A percentile compares a stretch with the other conserved stretches of the same genome.
Evolutionary conservation across 2,113 vertebrate species (phyloP).

Genomic region (Charadrius vociferus): DNA sequence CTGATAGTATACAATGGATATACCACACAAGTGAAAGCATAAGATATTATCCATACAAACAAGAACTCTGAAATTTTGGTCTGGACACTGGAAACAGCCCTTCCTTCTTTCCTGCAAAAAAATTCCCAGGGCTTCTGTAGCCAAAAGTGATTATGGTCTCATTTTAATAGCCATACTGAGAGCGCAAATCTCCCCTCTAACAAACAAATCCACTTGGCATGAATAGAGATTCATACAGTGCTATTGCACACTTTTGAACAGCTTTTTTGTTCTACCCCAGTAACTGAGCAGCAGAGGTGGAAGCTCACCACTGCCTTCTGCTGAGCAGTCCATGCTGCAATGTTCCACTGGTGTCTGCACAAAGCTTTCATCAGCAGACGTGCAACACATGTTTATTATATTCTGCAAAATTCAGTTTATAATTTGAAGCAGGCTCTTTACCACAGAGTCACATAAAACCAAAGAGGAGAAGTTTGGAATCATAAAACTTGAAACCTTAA

Average conservation of each 20-base stretch:
- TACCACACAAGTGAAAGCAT: not conserved
- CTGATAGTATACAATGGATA: not conserved
- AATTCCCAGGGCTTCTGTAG: not conserved
- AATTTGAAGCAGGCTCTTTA: not conserved
- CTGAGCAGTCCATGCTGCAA: not conserved
- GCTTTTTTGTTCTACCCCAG: not conserved
- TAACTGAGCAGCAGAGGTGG: not conserved
- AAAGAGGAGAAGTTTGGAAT: not conserved
- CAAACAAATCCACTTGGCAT: not conserved
- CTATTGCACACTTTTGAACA: not conserved
- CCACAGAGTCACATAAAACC: not conserved
- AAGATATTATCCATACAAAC: not conserved
- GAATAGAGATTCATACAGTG: not conserved
- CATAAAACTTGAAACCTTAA: not conserved
- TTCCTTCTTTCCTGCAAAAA: not conserved
- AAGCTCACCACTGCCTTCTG: not conserved
- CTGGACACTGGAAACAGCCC: not conserved
- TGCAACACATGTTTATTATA: not conserved
- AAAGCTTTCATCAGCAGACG: not conserved
- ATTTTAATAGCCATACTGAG: not conserved
- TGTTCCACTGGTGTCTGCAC: not conserved
- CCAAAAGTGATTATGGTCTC: too few relatives aligned
- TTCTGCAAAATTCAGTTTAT: not conserved
- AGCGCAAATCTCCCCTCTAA: not conserved
- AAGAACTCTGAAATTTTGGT: not conserved